Evolutionary conservation across 2,888 invertebrate genomes (phyloP).

Genomic region (Rosalia funebris): DNA sequence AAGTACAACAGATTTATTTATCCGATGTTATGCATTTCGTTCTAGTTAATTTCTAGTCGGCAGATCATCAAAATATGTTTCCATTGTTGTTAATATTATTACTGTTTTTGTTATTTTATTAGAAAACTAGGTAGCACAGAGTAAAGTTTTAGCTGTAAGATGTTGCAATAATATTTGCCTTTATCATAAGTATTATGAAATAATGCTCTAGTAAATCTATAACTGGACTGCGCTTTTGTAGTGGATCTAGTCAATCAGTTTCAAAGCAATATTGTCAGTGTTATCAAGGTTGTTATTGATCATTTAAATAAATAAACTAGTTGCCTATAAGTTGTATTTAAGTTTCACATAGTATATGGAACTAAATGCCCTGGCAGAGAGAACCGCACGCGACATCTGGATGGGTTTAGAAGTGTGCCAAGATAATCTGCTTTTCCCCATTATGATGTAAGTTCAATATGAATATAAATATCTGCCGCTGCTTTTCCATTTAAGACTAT

Average conservation of each 20-base stretch:
- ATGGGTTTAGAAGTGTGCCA: no score
- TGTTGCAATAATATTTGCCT: constrained; percentile 27
- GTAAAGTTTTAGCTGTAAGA: constrained; percentile 15
- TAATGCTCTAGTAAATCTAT: constrained; percentile 17
- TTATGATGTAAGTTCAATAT: no score
- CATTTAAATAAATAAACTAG: constrained; percentile 29
- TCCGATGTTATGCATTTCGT: constrained; percentile 12
- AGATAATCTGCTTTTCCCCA: no score
- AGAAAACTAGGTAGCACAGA: neutral
- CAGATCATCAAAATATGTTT: neutral
- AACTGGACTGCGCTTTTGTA: constrained; percentile 37
- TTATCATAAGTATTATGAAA: constrained; percentile 12
- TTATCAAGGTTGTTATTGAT: constrained; percentile 43
- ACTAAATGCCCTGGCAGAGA: no score
- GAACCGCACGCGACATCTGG: no score
- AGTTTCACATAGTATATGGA: no score
- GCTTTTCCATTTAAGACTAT: no score
- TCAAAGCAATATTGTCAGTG: constrained; percentile 50
- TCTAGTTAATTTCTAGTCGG: constrained; percentile 16
- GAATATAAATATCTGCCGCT: no score
- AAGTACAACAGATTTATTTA: constrained; percentile 25
- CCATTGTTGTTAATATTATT: neutral
- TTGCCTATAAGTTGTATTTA: neutral
- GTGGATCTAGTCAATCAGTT: constrained; percentile 49
- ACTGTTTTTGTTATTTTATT: constrained; percentile 1